phyloP scores from a whole-genome alignment of 2,888 invertebrate species.

The Drosophila planitibia region DNA sequence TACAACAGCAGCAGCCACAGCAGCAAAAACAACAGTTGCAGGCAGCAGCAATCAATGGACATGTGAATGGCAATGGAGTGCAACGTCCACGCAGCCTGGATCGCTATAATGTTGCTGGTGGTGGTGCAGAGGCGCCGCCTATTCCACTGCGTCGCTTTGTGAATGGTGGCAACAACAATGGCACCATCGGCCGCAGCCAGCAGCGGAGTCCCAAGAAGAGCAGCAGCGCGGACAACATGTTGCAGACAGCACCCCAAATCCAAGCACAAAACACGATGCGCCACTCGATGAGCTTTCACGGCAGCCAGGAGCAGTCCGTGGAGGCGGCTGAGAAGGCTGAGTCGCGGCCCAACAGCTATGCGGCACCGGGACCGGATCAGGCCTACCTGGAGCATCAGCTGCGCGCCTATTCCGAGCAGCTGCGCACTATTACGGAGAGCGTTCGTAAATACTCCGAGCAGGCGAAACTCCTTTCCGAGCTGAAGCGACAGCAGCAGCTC shows the following conservation, averaged over 20 bases:
- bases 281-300: conserved; percentile 85
- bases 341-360: conserved; percentile 83
- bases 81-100: conserved; percentile 84
- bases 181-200: conserved; percentile 60
- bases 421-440: conserved; percentile 85
- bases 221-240: conserved; percentile 80
- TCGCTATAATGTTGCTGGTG: conserved; percentile 77
- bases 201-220: conserved; percentile 80
- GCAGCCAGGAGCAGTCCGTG: conserved; percentile 64
- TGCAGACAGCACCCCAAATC: conserved; percentile 35
- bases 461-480: conserved; percentile 84
- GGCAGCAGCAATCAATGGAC: conserved; percentile 48
- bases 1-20: conserved; percentile 42
- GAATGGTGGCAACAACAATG: conserved; percentile 46
- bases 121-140: conserved; percentile 73
- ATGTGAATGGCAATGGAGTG: conserved; percentile 52
- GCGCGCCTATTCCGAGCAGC: conserved; percentile 84
- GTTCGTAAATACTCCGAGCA: conserved; percentile 85
- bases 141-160: conserved; percentile 83
- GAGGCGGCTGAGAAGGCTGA: conserved; percentile 58
- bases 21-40: conserved; percentile 38
- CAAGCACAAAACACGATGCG: conserved; percentile 73
- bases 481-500: conserved; percentile 84
- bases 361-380: conserved; percentile 84
- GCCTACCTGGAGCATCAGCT: conserved; percentile 85